A percentile compares a stretch with the other conserved stretches of the same genome.
Conservation (phyloP, 2,888 invertebrate genomes). For the Cancer borealis region DNA sequence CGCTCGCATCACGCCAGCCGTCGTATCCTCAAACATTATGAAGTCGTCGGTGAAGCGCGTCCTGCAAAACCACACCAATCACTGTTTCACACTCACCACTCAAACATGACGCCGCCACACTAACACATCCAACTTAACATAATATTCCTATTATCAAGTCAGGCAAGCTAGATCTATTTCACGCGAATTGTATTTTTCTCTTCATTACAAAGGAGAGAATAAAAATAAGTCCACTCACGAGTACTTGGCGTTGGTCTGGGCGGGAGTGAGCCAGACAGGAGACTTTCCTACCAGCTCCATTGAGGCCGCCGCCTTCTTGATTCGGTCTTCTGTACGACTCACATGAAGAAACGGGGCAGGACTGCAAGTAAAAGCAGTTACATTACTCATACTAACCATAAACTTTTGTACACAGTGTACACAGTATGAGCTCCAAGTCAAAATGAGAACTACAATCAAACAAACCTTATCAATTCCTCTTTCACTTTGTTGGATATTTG, state of each 20-base stretch:
- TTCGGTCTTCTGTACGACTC: neutral
- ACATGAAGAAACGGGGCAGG: constrained; percentile 8
- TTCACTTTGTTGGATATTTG: constrained; percentile 79
- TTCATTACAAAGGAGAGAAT: neutral
- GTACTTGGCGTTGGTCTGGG: constrained; percentile 52
- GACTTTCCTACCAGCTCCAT: constrained; percentile 33
- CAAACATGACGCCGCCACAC: neutral
- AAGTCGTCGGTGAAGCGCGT: constrained; percentile 55
- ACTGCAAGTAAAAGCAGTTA: neutral
- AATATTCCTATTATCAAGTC: neutral
- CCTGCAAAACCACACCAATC: neutral
- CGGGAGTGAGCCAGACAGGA: constrained; percentile 43
- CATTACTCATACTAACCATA: neutral
- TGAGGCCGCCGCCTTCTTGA: constrained; percentile 47
- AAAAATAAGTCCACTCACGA: constrained; percentile 49
- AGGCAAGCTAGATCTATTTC: neutral
- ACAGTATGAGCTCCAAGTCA: neutral
- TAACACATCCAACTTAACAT: neutral
- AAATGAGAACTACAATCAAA: neutral
- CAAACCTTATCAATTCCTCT: constrained; percentile 79
- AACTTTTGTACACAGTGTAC: neutral
- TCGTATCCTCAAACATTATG: constrained; percentile 49
- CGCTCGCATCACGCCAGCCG: constrained; percentile 48
- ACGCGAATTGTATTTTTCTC: neutral
- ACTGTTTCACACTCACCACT: neutral